A percentile compares a stretch with the other conserved stretches of the same genome.
Evolutionary conservation across 1,140 invertebrate genomes (phyloP).

Genomic region (Drosophila rhopaloa): DNA sequence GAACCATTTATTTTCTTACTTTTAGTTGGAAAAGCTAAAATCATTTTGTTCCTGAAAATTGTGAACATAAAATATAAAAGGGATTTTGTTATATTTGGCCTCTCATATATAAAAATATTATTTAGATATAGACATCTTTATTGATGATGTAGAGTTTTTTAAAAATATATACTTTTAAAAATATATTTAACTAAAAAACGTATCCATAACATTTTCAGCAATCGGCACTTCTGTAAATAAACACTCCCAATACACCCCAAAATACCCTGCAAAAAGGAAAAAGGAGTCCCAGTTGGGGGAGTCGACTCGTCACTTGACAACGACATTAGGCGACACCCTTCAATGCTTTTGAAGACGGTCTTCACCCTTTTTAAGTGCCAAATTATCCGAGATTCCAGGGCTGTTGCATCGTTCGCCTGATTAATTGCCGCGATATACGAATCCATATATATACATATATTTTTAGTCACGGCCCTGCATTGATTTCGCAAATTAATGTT

Average conservation of each 20-base stretch:
- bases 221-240: too few relatives aligned
- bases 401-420: constrained; percentile 69
- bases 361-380: constrained; percentile 80
- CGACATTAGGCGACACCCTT: constrained; percentile 57
- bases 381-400: constrained; percentile 59
- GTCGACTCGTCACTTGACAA: constrained; percentile 57
- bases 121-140: too few relatives aligned
- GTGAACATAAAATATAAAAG: too few relatives aligned
- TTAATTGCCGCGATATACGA: constrained; percentile 65
- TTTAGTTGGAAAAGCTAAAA: background rate
- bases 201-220: too few relatives aligned
- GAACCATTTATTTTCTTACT: background rate
- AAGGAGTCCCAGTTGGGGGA: constrained; percentile 22
- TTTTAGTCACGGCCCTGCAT: constrained; percentile 3
- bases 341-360: constrained; percentile 52
- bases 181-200: too few relatives aligned
- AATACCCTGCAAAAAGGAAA: constrained; percentile 4
- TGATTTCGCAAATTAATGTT: constrained; percentile 73
- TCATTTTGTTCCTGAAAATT: too few relatives aligned
- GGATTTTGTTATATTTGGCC: background rate
- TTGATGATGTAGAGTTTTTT: too few relatives aligned
- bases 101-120: background rate
- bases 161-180: too few relatives aligned
- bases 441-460: background rate
- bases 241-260: background rate